Conservation (phyloP, 2,888 invertebrate species). For the Ophioninae sp. region DNA sequence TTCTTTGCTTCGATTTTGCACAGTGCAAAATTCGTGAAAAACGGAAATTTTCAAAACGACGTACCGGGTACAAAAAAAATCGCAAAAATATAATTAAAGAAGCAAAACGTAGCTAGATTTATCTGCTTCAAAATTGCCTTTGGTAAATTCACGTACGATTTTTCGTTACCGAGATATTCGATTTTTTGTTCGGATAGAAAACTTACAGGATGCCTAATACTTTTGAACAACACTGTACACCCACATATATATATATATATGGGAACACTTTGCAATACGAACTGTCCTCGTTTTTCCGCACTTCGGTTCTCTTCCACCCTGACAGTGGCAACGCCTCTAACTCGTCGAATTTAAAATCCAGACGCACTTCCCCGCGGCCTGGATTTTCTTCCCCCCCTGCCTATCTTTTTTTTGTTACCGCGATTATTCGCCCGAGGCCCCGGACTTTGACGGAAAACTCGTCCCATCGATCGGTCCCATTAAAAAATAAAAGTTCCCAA, state of each 20-base stretch:
- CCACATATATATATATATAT: constrained; percentile 36
- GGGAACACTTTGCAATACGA: constrained; percentile 64
- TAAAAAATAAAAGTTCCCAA: constrained; percentile 65
- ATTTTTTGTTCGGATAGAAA: no score
- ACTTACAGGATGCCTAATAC: no score
- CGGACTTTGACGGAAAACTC: constrained; percentile 62
- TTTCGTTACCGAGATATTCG: no score
- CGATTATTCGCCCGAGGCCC: constrained; percentile 65
- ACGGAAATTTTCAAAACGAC: no score
- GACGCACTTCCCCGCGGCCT: constrained; percentile 36
- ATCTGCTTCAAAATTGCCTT: no score
- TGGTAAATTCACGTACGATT: no score
- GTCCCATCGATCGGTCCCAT: constrained; percentile 67
- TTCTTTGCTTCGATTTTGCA: no score
- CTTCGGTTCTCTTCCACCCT: constrained; percentile 31
- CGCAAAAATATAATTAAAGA: no score
- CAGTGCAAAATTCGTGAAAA: no score
- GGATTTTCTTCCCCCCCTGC: constrained; percentile 39
- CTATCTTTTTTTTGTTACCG: constrained; percentile 45
- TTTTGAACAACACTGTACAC: no score
- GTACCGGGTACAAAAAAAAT: no score
- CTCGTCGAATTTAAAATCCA: constrained; percentile 68
- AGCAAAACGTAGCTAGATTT: no score
- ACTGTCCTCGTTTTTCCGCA: constrained; percentile 49
- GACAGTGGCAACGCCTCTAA: constrained; percentile 62